Base-by-base conservation (phyloP, 2,797 vertebrate species). In the Microcaecilia unicolor region DNA sequence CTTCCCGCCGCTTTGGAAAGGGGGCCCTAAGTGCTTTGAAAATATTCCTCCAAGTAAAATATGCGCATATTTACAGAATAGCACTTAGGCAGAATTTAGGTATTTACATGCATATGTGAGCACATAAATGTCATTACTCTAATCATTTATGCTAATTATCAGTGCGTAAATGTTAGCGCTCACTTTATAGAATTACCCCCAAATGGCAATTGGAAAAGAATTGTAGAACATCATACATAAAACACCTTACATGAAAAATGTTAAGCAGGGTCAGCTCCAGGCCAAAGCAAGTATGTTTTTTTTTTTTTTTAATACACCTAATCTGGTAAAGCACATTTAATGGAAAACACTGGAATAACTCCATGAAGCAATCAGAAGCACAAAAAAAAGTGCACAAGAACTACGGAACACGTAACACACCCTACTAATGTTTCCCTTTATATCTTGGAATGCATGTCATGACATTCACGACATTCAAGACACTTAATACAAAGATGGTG, bases 231-330 rank as follows among this genome's bases (percentile, higher is more conserved):
- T 60, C 50, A 69, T 43, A 80, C 72, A 72, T 5, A 9, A 22
- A 66, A 80, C 71, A 78, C 60, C 52, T 48, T 61, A 11, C 31
- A 72, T 72, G 73, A 60, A 63, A 62, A 54, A 70, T 67, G 78
- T 66, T 67, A 69, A 76, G 63, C 75, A 76, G 72, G 74, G 78
- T 76, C 71, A 76, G 76, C 73, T 83, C 48, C 76, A 73, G 60
- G 58, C 67, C 70, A 78, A 78, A 77, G 62, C 50, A 18, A 45
- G 25, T 41, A 31, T 44, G 50, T 26, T 51, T 69, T 41, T 29
- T 41, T 64, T 41, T 29, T 41, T 64, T 55, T 41, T 34, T 55
- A 41, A 53, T 11, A 43, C 10, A 18, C 41, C 46, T 30, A 47
- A 45, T 49, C 55, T 73, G 58, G 62, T 48, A 23, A 44, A 69